phyloP scores from a whole-genome alignment of 2,113 vertebrate genomes.

The Carettochelys insculpta region DNA sequence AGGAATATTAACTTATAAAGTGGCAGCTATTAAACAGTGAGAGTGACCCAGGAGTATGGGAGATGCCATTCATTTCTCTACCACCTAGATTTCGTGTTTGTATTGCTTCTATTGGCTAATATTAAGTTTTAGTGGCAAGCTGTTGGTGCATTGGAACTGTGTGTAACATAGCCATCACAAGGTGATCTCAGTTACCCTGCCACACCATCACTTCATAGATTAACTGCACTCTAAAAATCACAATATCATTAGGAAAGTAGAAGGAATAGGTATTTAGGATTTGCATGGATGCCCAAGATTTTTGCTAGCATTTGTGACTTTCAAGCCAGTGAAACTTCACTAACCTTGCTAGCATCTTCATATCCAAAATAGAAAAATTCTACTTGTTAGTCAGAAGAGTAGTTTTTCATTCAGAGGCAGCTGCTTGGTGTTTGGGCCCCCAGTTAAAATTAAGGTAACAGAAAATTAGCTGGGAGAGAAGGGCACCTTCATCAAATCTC shows the following conservation, averaged over 20 bases:
- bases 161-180: neutral
- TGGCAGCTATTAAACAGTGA: neutral
- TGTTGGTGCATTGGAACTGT: neutral
- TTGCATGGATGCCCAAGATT: no score
- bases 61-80: fast-evolving
- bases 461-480: no score
- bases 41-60: neutral
- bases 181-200: neutral
- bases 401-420: no score
- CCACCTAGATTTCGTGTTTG: neutral
- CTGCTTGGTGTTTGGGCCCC: no score
- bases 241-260: neutral
- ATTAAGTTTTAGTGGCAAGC: neutral
- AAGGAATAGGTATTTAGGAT: neutral
- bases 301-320: no score
- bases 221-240: neutral
- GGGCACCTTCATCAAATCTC: no score
- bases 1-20: neutral
- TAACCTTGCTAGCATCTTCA: no score
- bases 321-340: no score
- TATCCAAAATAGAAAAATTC: no score
- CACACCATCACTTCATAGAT: neutral
- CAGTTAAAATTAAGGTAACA: no score
- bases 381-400: no score
- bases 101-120: neutral